These are phyloP conservation scores for Halcyon senegalensis DNA, from an alignment of 2,113 vertebrate species.

Conservation along the genomic window DNA sequence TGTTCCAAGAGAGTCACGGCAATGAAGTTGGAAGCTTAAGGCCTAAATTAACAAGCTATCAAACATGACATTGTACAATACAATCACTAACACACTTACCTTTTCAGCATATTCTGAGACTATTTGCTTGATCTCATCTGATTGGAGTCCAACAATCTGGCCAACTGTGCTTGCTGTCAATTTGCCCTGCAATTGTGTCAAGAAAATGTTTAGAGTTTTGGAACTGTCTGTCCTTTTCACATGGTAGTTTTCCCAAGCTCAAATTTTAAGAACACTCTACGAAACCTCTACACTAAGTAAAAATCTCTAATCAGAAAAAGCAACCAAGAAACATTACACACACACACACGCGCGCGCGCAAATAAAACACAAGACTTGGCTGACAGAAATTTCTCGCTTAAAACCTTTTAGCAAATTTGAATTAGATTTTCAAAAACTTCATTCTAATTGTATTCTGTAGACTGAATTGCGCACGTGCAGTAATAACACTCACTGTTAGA, in stretches of 20 bases:
- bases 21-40: background rate
- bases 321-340: background rate
- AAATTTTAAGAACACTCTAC: background rate
- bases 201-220: background rate
- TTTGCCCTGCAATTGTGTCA: slow-evolving; percentile 80
- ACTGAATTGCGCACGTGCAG: background rate
- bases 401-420: background rate
- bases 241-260: background rate
- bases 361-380: background rate
- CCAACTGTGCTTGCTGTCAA: slow-evolving; percentile 93
- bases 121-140: slow-evolving; percentile 95
- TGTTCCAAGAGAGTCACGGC: background rate
- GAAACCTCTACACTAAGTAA: background rate
- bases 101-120: slow-evolving; percentile 91
- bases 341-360: too few relatives aligned
- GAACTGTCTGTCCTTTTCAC: background rate
- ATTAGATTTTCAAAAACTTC: background rate
- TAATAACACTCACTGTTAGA: background rate
- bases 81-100: slow-evolving; percentile 59
- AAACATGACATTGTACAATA: background rate
- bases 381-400: background rate
- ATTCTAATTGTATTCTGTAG: background rate
- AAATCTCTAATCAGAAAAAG: background rate
- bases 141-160: slow-evolving; percentile 94
- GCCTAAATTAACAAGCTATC: background rate